phyloP scores from a whole-genome alignment of 2,797 vertebrate genomes.

The Darevskia nairensis region DNA sequence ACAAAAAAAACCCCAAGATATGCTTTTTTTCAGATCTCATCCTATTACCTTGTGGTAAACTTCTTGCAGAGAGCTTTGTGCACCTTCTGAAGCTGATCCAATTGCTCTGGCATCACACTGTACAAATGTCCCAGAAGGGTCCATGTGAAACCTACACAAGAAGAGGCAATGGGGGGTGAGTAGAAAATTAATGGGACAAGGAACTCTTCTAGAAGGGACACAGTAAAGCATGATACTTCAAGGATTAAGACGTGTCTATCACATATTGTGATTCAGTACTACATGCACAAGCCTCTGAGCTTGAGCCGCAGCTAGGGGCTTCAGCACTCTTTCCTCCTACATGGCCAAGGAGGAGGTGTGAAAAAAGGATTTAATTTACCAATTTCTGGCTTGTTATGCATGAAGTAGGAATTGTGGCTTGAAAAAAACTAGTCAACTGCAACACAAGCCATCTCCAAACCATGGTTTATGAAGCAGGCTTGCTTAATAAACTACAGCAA shows the following conservation, averaged over 20 bases:
- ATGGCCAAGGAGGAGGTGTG: background rate
- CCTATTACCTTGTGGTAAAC: conserved; percentile 94
- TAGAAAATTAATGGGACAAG: accelerated
- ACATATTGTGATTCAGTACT: accelerated
- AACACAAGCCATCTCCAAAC: background rate
- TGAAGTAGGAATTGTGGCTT: background rate
- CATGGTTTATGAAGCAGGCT: too few relatives aligned
- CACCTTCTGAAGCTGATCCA: conserved; percentile 96
- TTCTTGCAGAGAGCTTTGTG: conserved; percentile 97
- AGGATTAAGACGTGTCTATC: background rate
- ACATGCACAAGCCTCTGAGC: background rate
- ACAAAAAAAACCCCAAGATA: accelerated
- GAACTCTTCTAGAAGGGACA: background rate
- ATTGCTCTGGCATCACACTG: conserved; percentile 97
- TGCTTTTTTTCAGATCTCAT: background rate
- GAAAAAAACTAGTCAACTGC: background rate
- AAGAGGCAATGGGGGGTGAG: background rate
- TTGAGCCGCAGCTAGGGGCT: background rate
- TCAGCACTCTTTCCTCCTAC: background rate
- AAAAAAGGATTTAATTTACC: background rate
- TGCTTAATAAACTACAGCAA: too few relatives aligned
- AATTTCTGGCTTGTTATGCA: background rate
- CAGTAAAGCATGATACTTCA: background rate
- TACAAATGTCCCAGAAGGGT: conserved; percentile 97
- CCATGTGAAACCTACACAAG: conserved; percentile 93